Percentiles rank a stretch among this genome's conserved stretches.
These are phyloP conservation scores for Euclidia mi DNA, from an alignment of 2,888 invertebrate species.

Conservation along the genomic window DNA sequence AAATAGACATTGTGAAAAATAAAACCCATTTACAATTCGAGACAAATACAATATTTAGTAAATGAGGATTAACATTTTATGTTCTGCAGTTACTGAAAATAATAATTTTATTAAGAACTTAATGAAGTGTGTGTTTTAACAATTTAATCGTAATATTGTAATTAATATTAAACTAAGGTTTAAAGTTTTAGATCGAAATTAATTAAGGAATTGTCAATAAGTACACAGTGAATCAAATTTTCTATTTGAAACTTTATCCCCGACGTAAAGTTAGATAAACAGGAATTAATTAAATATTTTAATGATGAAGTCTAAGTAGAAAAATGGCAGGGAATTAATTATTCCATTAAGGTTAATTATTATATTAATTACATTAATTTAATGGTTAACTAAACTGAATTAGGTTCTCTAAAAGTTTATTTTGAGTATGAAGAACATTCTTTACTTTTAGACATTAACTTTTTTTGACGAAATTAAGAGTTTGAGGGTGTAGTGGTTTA, in stretches of 20 bases:
- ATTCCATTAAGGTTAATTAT: background rate
- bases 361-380: background rate
- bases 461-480: no score
- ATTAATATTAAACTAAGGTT: constrained; percentile 33
- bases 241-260: constrained; percentile 22
- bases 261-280: constrained; percentile 11
- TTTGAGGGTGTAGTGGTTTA: no score
- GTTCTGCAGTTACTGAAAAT: background rate
- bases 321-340: background rate
- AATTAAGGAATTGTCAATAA: constrained; percentile 39
- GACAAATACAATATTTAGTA: no score
- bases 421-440: no score
- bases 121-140: no score
- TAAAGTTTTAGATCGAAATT: constrained; percentile 11
- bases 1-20: no score
- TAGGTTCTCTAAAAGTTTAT: no score
- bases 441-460: no score
- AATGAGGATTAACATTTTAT: no score
- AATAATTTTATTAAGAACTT: no score
- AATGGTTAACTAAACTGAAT: background rate
- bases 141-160: constrained; percentile 16
- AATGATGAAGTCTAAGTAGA: constrained; percentile 7
- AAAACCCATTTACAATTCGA: no score
- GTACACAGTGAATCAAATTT: constrained; percentile 19
- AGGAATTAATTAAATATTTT: constrained; percentile 9